Percentiles rank a stretch among this genome's conserved stretches.
Conservation (phyloP, 2,113 vertebrate genomes). For the Dicrurus megarhynchus region DNA sequence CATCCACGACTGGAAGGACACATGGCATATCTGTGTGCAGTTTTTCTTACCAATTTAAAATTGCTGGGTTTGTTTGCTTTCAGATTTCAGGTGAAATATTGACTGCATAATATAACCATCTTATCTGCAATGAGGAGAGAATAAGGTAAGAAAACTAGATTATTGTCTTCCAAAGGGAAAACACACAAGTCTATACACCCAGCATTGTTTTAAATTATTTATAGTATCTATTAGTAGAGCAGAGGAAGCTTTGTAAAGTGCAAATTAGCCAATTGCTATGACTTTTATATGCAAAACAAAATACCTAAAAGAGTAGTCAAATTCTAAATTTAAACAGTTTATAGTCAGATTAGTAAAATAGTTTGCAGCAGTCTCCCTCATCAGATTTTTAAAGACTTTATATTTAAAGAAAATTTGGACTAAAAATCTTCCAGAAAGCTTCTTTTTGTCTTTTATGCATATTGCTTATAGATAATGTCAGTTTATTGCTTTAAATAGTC, state of each 20-base stretch:
- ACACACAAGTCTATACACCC: background rate
- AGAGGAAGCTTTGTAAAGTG: background rate
- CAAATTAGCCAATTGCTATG: background rate
- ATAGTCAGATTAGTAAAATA: background rate
- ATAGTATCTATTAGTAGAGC: background rate
- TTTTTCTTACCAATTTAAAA: background rate
- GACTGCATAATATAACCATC: background rate
- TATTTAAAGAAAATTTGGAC: background rate
- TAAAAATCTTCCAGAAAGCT: background rate
- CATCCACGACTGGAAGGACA: background rate
- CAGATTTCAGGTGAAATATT: background rate
- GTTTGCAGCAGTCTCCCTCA: background rate
- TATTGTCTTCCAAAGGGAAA: background rate
- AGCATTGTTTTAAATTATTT: conserved; percentile 18
- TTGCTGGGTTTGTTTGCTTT: background rate
- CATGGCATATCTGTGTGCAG: background rate
- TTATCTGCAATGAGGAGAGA: background rate
- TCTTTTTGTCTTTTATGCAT: background rate
- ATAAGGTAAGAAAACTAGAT: background rate
- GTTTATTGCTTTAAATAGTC: background rate
- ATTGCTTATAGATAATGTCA: background rate
- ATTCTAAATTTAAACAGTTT: conserved; percentile 1
- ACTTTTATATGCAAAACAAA: conserved; percentile 5
- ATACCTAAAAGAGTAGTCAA: background rate
- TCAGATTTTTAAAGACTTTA: background rate